These are phyloP conservation scores for Aythya baeri DNA, from an alignment of 2,113 vertebrate genomes.

Conservation along the genomic window DNA sequence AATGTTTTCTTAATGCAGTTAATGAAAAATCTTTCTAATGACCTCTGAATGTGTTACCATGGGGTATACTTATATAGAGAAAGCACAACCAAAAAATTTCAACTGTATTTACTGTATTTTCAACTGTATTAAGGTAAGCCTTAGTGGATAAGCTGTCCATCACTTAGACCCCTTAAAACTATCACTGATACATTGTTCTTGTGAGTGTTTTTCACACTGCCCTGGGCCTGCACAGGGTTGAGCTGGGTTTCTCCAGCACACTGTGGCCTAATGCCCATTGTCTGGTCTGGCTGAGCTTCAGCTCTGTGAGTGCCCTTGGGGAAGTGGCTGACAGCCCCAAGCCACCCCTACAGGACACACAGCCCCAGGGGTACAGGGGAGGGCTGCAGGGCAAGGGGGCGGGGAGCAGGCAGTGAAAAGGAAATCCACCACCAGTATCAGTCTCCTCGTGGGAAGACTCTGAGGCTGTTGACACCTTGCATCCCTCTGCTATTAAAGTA, in stretches of 20 bases:
- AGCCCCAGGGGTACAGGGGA: rapidly evolving
- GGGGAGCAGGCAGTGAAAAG: neutral
- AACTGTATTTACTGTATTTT: neutral
- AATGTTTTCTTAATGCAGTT: neutral
- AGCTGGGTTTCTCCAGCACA: neutral
- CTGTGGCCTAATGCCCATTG: neutral
- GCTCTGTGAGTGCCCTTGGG: rapidly evolving
- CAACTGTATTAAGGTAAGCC: neutral
- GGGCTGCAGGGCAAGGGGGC: rapidly evolving
- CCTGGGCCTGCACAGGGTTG: too few species aligned
- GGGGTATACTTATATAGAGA: neutral
- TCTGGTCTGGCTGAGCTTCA: neutral
- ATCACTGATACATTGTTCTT: neutral
- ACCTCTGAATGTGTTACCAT: neutral
- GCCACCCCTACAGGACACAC: rapidly evolving
- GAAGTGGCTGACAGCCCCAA: neutral
- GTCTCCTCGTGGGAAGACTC: neutral
- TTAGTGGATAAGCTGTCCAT: neutral
- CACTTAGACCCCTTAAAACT: neutral
- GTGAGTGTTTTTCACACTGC: neutral
- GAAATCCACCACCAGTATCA: neutral
- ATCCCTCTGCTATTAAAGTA: neutral
- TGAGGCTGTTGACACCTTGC: neutral
- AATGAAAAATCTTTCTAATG: neutral
- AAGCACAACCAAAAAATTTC: neutral